Percentiles rank a stretch among this genome's conserved stretches.
Evolutionary conservation across 2,888 invertebrate genomes (phyloP).

Genomic region (Aspidiotus destructor): DNA sequence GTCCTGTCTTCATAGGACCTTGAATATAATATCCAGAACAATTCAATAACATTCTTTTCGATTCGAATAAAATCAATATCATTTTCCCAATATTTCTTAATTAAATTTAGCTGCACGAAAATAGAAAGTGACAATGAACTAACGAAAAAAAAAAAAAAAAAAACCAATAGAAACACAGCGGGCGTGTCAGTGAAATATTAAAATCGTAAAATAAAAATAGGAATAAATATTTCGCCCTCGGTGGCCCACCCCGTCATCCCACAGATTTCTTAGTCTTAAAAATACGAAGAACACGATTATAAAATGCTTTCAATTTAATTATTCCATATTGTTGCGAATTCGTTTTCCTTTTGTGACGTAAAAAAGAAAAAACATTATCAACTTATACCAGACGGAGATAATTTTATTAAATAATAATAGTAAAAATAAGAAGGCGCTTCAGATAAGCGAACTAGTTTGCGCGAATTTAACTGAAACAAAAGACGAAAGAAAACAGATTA

Average conservation of each 20-base stretch:
- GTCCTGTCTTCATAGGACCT: too few relatives aligned
- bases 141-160: not conserved
- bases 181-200: constrained; percentile 8
- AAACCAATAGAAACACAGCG: not conserved
- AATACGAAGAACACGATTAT: constrained; percentile 7
- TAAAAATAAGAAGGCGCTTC: not conserved
- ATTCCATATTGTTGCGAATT: not conserved
- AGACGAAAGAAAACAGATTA: not conserved
- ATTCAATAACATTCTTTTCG: too few relatives aligned
- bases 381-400: not conserved
- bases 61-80: too few relatives aligned
- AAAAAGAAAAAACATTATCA: not conserved
- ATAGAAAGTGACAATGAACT: constrained; percentile 6
- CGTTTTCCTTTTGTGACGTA: not conserved
- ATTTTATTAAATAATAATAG: not conserved
- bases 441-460: constrained; percentile 10
- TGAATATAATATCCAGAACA: too few relatives aligned
- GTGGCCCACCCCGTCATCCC: too few relatives aligned
- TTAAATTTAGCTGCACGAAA: too few relatives aligned
- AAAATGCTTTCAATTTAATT: constrained; percentile 5
- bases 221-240: not conserved
- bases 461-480: constrained; percentile 20
- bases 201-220: not conserved
- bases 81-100: too few relatives aligned
- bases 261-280: not conserved